Conservation (phyloP, 35 echinoderm and acorn worm species). For the Patiria miniata region DNA sequence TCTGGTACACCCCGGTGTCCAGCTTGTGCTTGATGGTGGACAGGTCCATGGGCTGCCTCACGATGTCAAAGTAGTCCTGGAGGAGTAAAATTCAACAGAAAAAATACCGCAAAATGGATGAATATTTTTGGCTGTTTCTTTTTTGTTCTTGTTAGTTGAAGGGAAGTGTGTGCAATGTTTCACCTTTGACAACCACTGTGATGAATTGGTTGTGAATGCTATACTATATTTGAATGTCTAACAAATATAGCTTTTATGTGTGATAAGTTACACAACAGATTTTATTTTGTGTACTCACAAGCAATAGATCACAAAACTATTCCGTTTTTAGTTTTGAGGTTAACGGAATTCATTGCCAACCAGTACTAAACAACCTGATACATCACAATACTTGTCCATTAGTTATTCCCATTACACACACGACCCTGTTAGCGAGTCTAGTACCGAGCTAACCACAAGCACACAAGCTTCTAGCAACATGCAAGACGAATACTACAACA, state of each 20-base stretch:
- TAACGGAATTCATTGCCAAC: not conserved
- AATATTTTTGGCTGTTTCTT: too few relatives aligned
- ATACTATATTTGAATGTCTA: not conserved
- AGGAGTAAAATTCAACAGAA: not conserved
- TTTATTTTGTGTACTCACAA: not conserved
- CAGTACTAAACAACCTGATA: not conserved
- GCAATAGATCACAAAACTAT: not conserved
- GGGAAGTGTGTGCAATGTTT: not conserved
- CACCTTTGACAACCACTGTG: not conserved
- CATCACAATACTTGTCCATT: not conserved
- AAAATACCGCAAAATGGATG: too few relatives aligned
- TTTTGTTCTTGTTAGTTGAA: too few relatives aligned
- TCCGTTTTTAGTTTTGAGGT: not conserved
- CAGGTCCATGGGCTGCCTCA: conserved; percentile 97
- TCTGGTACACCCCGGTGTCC: conserved; percentile 91
- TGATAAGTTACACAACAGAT: not conserved
- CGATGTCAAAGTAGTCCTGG: conserved; percentile 99
- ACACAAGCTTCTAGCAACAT: not conserved
- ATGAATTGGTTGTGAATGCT: not conserved
- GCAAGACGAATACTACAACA: too few relatives aligned
- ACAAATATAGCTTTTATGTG: not conserved
- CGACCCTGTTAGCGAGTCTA: not conserved
- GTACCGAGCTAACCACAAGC: not conserved
- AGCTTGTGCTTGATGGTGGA: conserved; percentile 92
- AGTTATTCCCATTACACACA: not conserved